Evolutionary conservation across 2,797 vertebrate species (phyloP), one percentile per base, ranked within the genome.

Genomic region (Bryconaethiops microstoma): DNA sequence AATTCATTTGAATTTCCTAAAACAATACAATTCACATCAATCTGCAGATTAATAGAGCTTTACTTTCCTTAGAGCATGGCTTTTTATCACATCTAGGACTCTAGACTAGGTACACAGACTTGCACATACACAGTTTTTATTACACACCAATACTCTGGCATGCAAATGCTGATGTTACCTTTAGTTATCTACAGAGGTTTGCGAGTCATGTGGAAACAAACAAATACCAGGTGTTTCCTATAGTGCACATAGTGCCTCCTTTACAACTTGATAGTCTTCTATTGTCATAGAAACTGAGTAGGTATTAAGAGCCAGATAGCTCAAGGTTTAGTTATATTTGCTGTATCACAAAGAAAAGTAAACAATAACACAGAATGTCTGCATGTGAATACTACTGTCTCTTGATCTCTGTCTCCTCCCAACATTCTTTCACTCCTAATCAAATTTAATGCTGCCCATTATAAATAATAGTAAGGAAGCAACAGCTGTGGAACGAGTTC

Each of bases 401-500:
- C 42, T 7, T 65, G 45, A 35, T 54, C 23, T 67, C 48, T 54
- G 45, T 39, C 8, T 39, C n/a, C 16, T 76, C 23, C 42, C 48
- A 35, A 14, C 42, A 45, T 67, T 42, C 54, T 59, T 57, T 68
- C 23, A 67, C 77, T 71, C 68, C 42, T 73, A 60, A 71, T 60
- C 69, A 40, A 64, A 64, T 73, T 63, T 62, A 70, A 72, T 73
- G 23, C 62, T 39, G 71, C 25, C 16, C 29, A 17, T 29, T 59
- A 59, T 57, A 40, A 65, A 68, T 68, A 69, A 55, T n/a, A 57
- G 10, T 13, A 68, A 29, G 39, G 29, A 73, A 59, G 69, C 60
- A 50, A 73, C 77, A 79, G 77, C 77, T 73, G 77, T 52, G 70
- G 42, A 71, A 60, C 39, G 21, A 48, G 14, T 50, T 78, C 9